Conservation (phyloP, 2,888 invertebrate species). For the Cotesia congregata region DNA sequence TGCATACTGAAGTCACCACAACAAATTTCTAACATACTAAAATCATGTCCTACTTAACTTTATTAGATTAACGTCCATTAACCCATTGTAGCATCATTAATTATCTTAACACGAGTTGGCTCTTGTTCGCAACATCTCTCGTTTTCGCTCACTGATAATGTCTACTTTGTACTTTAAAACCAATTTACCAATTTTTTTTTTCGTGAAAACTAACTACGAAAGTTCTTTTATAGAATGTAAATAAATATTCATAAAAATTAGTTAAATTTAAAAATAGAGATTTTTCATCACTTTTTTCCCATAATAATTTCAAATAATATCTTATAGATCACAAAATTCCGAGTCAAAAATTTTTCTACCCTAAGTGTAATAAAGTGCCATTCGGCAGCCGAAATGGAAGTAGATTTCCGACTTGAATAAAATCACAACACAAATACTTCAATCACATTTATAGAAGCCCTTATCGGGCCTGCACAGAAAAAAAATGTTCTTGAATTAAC, state of each 20-base stretch:
- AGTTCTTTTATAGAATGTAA: neutral
- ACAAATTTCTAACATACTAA: slow-evolving; percentile 28
- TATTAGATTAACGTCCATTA: slow-evolving; percentile 51
- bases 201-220: neutral
- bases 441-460: no score
- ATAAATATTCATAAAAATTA: neutral
- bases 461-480: no score
- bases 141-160: slow-evolving; percentile 28
- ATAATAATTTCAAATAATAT: no score
- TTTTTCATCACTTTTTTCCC: no score
- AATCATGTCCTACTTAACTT: slow-evolving; percentile 45
- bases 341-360: no score
- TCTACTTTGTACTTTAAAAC: slow-evolving; percentile 17
- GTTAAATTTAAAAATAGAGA: no score
- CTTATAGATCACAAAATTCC: no score
- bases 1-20: slow-evolving; percentile 18
- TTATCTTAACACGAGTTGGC: slow-evolving; percentile 36
- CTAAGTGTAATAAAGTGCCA: no score
- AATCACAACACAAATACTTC: no score
- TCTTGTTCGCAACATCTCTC: slow-evolving; percentile 39
- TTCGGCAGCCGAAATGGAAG: no score
- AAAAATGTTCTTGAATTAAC: no score
- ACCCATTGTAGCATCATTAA: slow-evolving; percentile 46
- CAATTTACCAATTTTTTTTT: neutral
- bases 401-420: no score